Conservation (phyloP, 92 coral and sea anemone genomes). For the Phymanthus crucifer region DNA sequence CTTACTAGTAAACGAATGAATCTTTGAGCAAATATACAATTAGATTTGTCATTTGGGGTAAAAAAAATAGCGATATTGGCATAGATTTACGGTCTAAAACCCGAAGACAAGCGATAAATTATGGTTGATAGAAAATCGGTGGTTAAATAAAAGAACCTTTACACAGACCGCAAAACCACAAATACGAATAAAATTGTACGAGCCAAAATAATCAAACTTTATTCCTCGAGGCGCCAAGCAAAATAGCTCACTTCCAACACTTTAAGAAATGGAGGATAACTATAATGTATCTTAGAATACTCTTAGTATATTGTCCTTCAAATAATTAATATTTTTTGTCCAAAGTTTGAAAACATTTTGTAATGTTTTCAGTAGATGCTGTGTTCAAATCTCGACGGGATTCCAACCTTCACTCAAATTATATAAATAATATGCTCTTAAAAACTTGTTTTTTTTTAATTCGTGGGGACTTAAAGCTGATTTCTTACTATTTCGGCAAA, state of each 20-base stretch:
- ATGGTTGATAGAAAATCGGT: background rate
- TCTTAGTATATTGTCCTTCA: background rate
- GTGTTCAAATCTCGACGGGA: constrained; percentile 10
- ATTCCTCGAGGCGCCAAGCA: background rate
- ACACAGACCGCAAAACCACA: background rate
- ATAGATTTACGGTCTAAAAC: background rate
- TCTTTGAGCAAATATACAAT: constrained; percentile 1
- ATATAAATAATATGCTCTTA: background rate
- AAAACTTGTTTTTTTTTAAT: background rate
- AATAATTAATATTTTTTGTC: background rate
- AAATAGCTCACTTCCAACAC: background rate
- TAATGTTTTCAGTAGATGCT: background rate
- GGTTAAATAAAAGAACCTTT: background rate
- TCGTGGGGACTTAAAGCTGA: background rate
- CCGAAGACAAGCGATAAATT: background rate
- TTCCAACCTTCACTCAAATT: background rate
- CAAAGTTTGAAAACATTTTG: constrained; percentile 1
- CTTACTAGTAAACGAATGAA: background rate
- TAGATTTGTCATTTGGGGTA: background rate
- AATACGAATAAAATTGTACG: background rate
- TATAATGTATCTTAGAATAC: background rate
- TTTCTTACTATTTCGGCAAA: background rate
- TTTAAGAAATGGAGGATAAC: background rate
- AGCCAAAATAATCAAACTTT: background rate
- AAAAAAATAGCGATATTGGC: background rate